Conservation (phyloP, 1,140 invertebrate species). For the Trichomalopsis sarcophagae region DNA sequence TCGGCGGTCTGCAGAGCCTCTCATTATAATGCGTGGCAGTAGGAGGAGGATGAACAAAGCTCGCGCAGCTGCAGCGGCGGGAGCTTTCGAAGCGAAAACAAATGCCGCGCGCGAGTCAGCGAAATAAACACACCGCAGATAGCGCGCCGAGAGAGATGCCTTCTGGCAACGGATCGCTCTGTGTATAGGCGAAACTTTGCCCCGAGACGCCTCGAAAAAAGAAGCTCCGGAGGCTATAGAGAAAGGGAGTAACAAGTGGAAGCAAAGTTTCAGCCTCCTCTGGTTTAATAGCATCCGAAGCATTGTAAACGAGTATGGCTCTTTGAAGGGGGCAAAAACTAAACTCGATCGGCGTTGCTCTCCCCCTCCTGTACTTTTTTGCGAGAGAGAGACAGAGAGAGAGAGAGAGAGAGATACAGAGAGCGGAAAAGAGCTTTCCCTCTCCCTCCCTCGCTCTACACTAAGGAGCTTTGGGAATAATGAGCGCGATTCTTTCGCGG, state of each 20-base stretch:
- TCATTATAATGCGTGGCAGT: constrained; percentile 13
- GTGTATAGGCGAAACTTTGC: neutral
- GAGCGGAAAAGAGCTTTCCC: neutral
- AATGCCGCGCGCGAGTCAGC: neutral
- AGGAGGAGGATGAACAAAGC: neutral
- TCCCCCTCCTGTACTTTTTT: neutral
- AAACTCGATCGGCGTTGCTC: constrained; percentile 8
- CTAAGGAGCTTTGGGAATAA: constrained; percentile 34
- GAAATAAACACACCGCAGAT: neutral
- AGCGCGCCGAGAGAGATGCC: neutral
- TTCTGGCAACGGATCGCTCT: neutral
- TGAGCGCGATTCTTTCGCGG: constrained; percentile 13
- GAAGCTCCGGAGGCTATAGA: neutral
- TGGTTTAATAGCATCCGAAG: constrained; percentile 8
- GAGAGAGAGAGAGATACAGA: neutral
- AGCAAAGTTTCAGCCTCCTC: neutral
- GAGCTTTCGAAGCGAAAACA: constrained; percentile 16
- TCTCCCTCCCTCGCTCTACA: neutral
- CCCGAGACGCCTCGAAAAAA: neutral
- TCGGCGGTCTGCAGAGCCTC: neutral
- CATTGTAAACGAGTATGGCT: neutral
- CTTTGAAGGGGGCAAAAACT: neutral
- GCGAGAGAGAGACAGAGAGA: neutral
- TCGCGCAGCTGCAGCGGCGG: neutral
- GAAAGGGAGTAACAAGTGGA: constrained; percentile 21